Evolutionary conservation across 2,797 vertebrate genomes (phyloP).

Genomic region (Alcedo quadribrachys): DNA sequence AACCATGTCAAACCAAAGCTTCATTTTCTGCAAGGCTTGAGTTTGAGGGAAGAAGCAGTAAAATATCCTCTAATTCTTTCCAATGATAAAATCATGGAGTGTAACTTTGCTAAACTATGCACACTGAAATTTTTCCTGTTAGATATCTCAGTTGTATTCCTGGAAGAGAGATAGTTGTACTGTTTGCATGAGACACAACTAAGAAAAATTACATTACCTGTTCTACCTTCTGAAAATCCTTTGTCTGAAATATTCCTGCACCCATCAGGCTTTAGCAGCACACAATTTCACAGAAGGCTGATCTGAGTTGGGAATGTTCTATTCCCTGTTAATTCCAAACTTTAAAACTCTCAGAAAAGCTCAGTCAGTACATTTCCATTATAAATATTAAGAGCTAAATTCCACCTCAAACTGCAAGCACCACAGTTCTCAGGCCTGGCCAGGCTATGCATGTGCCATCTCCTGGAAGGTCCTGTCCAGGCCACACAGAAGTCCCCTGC

Average conservation of each 20-base stretch:
- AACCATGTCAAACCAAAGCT: background rate
- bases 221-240: background rate
- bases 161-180: background rate
- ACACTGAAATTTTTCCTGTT: background rate
- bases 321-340: background rate
- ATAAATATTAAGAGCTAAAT: background rate
- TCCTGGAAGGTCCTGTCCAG: background rate
- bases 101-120: background rate
- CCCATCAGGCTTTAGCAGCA: background rate
- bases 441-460: background rate
- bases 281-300: background rate
- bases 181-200: background rate
- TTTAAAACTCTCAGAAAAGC: background rate
- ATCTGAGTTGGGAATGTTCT: background rate
- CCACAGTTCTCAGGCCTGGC: background rate
- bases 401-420: background rate
- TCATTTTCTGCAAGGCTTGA: background rate
- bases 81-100: background rate
- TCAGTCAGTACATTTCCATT: background rate
- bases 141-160: background rate
- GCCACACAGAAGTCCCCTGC: background rate
- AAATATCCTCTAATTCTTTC: background rate
- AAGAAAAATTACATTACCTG: background rate
- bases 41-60: background rate
- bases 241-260: background rate